A percentile compares a stretch with the other conserved stretches of the same genome.
Evolutionary conservation across 2,113 vertebrate species (phyloP).

Genomic region (Trichomycterus rosablanca): DNA sequence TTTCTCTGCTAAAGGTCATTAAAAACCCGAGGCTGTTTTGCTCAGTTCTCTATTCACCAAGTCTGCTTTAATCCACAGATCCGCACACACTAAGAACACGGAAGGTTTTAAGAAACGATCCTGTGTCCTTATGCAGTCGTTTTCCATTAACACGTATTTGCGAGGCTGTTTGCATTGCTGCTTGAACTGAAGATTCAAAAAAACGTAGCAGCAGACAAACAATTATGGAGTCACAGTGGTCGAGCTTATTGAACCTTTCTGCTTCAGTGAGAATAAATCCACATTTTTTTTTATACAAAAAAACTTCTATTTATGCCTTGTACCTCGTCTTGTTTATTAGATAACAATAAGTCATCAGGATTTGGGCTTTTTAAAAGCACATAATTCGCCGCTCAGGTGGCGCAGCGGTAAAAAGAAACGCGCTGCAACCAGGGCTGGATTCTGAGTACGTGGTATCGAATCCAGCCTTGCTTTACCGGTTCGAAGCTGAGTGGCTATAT

Average conservation of each 20-base stretch:
- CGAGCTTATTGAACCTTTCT: too few relatives aligned
- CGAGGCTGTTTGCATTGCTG: not conserved
- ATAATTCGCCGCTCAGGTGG: too few relatives aligned
- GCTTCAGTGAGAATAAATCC: not conserved
- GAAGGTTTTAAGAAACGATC: not conserved
- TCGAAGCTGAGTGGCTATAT: too few relatives aligned
- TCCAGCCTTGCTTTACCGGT: too few relatives aligned
- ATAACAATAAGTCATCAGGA: not conserved
- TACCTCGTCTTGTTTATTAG: not conserved
- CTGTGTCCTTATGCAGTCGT: too few relatives aligned
- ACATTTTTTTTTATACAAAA: not conserved
- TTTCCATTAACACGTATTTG: not conserved
- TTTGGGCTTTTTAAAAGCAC: not conserved
- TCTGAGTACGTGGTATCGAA: too few relatives aligned
- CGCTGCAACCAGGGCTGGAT: too few relatives aligned
- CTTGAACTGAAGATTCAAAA: constrained; percentile 1
- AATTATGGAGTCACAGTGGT: not conserved
- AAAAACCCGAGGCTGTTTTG: constrained; percentile 40
- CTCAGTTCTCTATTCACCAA: constrained; percentile 13
- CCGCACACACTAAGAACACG: too few relatives aligned
- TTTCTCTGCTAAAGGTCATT: constrained; percentile 42
- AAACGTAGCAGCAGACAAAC: not conserved
- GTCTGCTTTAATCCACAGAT: too few relatives aligned
- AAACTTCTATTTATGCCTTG: too few relatives aligned
- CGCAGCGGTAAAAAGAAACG: too few relatives aligned